These are phyloP conservation scores for Cantharis rustica DNA, from an alignment of 2,888 invertebrate genomes.

Conservation along the genomic window DNA sequence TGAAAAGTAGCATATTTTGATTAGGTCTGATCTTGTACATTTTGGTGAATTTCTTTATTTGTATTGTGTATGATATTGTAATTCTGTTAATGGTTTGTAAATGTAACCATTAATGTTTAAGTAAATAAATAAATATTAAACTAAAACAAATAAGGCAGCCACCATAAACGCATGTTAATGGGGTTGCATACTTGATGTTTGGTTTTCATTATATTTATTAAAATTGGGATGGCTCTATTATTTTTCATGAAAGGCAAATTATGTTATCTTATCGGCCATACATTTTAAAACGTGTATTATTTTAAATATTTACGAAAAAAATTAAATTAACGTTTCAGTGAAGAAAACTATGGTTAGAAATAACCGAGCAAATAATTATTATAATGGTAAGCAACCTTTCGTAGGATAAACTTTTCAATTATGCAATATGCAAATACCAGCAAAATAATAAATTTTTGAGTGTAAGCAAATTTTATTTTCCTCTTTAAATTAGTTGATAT, in stretches of 20 bases:
- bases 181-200: not conserved
- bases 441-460: not conserved
- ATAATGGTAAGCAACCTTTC: not conserved
- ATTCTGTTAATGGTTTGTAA: too few relatives aligned
- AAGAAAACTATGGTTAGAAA: not conserved
- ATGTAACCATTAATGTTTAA: too few relatives aligned
- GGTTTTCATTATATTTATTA: not conserved
- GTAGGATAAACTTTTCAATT: not conserved
- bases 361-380: not conserved
- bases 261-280: too few relatives aligned
- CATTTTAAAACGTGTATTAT: not conserved
- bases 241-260: too few relatives aligned
- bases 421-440: not conserved
- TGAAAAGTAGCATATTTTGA: too few relatives aligned
- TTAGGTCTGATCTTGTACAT: too few relatives aligned
- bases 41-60: too few relatives aligned
- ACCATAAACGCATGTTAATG: too few relatives aligned
- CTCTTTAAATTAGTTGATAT: constrained; percentile 4
- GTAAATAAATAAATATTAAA: too few relatives aligned
- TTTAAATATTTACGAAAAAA: not conserved
- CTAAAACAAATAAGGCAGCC: too few relatives aligned
- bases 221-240: not conserved
- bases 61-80: too few relatives aligned
- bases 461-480: not conserved
- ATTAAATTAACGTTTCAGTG: not conserved